A percentile compares a stretch with the other conserved stretches of the same genome.
These are phyloP conservation scores for Drosophila macrospina DNA, from an alignment of 2,888 invertebrate genomes.

Conservation along the genomic window DNA sequence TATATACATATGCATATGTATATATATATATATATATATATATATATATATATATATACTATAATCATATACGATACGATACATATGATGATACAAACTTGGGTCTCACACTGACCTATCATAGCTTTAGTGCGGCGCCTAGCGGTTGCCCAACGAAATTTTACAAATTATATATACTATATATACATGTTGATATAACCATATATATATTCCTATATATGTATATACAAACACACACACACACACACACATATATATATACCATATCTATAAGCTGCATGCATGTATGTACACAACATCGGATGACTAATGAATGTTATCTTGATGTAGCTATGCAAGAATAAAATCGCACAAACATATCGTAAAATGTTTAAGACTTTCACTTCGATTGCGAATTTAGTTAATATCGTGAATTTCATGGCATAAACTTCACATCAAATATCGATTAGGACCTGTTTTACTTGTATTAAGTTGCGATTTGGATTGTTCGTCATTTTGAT, in stretches of 20 bases:
- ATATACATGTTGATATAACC: conserved; percentile 24
- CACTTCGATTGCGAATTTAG: background rate
- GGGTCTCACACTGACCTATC: conserved; percentile 27
- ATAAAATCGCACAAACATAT: conserved; percentile 63
- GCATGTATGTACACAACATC: conserved; percentile 32
- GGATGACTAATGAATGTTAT: conserved; percentile 14
- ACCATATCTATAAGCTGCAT: conserved; percentile 31
- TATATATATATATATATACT: conserved; percentile 16
- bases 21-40: background rate
- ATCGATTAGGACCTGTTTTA: no score
- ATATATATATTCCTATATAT: conserved; percentile 45
- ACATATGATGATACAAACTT: conserved; percentile 37
- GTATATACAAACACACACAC: conserved; percentile 25
- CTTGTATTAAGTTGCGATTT: no score
- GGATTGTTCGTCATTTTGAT: no score
- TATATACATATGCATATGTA: background rate
- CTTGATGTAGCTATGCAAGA: conserved; percentile 38
- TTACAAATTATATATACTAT: conserved; percentile 64
- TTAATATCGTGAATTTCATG: background rate
- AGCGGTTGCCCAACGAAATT: conserved; percentile 38
- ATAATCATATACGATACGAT: conserved; percentile 10
- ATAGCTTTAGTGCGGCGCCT: conserved; percentile 50
- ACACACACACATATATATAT: conserved; percentile 9
- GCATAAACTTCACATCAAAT: background rate
- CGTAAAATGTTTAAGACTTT: conserved; percentile 5